Evolutionary conservation across 2,888 invertebrate species (phyloP).

Genomic region (Dysmachus trigonus): DNA sequence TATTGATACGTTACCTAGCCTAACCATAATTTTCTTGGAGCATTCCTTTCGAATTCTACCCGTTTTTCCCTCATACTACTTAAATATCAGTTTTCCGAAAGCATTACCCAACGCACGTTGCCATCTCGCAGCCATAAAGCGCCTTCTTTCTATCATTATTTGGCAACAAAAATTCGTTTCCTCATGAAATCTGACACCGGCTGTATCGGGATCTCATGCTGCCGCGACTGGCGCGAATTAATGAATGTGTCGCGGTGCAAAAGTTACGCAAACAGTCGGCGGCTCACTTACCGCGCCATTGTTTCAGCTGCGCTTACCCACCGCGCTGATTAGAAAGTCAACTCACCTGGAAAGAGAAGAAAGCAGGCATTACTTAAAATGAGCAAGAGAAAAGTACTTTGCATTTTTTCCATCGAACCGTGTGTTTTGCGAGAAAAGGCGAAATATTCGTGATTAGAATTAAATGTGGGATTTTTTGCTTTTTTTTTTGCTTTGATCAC

Average conservation of each 20-base stretch:
- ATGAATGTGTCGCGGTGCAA: constrained; percentile 7
- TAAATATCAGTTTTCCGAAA: background rate
- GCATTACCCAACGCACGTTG: background rate
- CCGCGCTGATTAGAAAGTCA: constrained; percentile 30
- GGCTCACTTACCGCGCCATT: constrained; percentile 35
- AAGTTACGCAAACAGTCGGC: constrained; percentile 14
- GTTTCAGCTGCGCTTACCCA: constrained; percentile 11
- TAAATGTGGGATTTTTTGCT: constrained; percentile 8
- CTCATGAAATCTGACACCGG: constrained; percentile 3
- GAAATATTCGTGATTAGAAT: constrained; percentile 25
- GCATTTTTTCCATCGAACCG: background rate
- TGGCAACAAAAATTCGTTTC: background rate
- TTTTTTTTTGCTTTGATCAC: background rate
- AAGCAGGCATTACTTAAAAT: constrained; percentile 26
- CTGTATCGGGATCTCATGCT: background rate
- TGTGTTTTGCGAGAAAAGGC: background rate
- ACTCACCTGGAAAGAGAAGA: constrained; percentile 37
- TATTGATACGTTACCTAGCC: background rate
- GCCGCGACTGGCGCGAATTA: background rate
- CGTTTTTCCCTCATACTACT: background rate
- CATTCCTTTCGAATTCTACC: background rate
- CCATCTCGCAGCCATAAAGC: background rate
- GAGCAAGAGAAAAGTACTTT: background rate
- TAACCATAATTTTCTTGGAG: background rate
- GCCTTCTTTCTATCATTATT: constrained; percentile 13